Percentiles rank a stretch among this genome's conserved stretches.
Conservation (phyloP, 37 sponge, comb jelly and placozoan genomes). For the Petrosia ficiformis region DNA sequence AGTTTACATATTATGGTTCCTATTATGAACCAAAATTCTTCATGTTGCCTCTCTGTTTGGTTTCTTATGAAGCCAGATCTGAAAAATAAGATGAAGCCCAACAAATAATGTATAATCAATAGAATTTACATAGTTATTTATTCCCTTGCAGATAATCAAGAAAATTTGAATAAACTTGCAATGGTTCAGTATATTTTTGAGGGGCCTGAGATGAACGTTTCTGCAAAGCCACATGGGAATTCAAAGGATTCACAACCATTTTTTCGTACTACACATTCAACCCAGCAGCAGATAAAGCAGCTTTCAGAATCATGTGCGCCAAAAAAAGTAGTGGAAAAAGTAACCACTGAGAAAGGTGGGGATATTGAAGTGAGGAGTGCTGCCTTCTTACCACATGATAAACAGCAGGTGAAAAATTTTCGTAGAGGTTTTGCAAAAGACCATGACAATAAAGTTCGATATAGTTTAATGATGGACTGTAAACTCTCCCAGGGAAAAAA, state of each 20-base stretch:
- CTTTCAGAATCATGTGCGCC: constrained; percentile 17
- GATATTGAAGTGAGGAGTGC: constrained; percentile 13
- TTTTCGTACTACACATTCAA: constrained; percentile 17
- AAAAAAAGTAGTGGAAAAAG: constrained; percentile 9
- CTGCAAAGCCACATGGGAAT: constrained; percentile 31
- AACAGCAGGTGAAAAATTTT: constrained; percentile 12
- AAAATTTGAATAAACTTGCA: constrained; percentile 6
- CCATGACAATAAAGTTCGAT: constrained; percentile 18
- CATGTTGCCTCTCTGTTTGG: too few species aligned
- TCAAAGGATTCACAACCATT: background rate
- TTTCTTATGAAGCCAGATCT: too few species aligned
- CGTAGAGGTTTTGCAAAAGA: background rate
- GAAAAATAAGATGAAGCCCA: too few species aligned
- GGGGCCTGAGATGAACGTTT: constrained; percentile 12
- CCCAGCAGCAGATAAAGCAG: background rate
- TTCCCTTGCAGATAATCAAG: background rate
- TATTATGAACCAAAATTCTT: too few species aligned
- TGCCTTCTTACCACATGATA: constrained; percentile 3
- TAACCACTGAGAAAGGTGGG: constrained; percentile 22
- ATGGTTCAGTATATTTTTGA: constrained; percentile 30
- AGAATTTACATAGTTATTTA: too few species aligned
- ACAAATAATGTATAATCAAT: too few species aligned
- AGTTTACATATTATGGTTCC: too few species aligned
- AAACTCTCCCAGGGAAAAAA: constrained; percentile 27
- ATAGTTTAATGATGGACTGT: constrained; percentile 46